phyloP scores from a whole-genome alignment of 1,140 invertebrate species.

The Drosophila sechellia region DNA sequence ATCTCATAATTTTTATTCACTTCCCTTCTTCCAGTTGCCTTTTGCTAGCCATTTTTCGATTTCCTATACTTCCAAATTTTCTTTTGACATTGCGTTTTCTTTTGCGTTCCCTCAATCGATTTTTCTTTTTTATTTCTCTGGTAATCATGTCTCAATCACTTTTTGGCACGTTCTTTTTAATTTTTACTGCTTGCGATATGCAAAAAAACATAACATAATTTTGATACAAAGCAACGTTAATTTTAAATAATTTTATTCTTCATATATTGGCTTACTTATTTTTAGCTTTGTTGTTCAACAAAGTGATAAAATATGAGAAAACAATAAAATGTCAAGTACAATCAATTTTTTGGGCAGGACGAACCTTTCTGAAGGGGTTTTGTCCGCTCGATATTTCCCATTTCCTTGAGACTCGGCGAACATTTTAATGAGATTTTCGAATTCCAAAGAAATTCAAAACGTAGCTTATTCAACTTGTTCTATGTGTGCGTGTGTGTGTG shows the following conservation, averaged over 20 bases:
- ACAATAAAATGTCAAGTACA: slow-evolving; percentile 23
- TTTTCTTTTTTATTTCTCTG: slow-evolving; percentile 1
- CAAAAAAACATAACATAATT: slow-evolving; percentile 9
- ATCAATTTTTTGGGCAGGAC: not conserved
- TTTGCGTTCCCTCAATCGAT: slow-evolving; percentile 10
- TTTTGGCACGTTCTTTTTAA: not conserved
- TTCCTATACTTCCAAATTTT: slow-evolving; percentile 16
- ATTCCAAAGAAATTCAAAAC: slow-evolving; percentile 71
- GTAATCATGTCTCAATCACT: slow-evolving; percentile 3
- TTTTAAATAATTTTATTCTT: not conserved
- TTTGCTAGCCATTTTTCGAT: slow-evolving; percentile 16
- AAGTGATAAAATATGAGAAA: slow-evolving; percentile 4
- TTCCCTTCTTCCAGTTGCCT: not conserved
- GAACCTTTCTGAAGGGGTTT: not conserved
- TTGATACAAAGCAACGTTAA: slow-evolving; percentile 35
- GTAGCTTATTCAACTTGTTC: slow-evolving; percentile 48
- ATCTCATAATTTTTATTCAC: not conserved
- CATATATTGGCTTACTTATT: no score
- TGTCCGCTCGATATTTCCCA: not conserved
- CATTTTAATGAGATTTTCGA: slow-evolving; percentile 77
- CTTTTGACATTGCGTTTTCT: not conserved
- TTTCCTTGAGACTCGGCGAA: slow-evolving; percentile 34
- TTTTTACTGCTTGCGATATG: not conserved
- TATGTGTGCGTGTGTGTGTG: slow-evolving; percentile 19
- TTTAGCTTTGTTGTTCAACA: not conserved